phyloP scores from a whole-genome alignment of 92 coral and sea anemone genomes.

The Montipora capitata region DNA sequence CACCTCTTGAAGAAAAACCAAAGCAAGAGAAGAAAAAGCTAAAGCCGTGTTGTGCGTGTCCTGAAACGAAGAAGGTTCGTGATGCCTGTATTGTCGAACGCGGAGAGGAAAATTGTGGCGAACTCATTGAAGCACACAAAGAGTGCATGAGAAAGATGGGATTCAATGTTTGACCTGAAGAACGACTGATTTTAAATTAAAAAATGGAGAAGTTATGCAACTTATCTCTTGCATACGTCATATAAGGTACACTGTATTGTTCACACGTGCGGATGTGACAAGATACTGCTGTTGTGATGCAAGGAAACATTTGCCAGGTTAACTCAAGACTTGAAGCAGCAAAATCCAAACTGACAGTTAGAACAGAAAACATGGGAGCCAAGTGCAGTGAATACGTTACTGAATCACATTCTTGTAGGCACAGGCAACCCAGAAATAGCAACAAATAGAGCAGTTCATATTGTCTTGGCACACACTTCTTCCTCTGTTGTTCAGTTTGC shows the following conservation, averaged over 20 bases:
- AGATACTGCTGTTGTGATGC: too few relatives aligned
- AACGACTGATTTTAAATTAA: neutral
- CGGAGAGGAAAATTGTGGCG: slow-evolving; percentile 93
- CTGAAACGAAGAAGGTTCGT: slow-evolving; percentile 94
- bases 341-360: too few relatives aligned
- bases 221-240: neutral
- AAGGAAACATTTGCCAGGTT: too few relatives aligned
- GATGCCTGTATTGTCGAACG: slow-evolving; percentile 95
- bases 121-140: slow-evolving; percentile 94
- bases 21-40: slow-evolving; percentile 88
- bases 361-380: too few relatives aligned
- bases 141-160: slow-evolving; percentile 96
- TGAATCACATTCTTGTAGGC: too few relatives aligned
- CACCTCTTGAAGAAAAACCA: slow-evolving; percentile 74
- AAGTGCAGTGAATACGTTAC: too few relatives aligned
- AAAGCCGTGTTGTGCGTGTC: slow-evolving; percentile 97
- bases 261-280: neutral
- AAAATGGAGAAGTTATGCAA: neutral
- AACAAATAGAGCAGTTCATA: too few relatives aligned
- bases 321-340: too few relatives aligned
- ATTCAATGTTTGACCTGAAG: slow-evolving; percentile 76
- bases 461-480: too few relatives aligned
- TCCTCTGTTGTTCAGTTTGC: too few relatives aligned
- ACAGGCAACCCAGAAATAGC: too few relatives aligned
- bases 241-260: neutral